These are phyloP conservation scores for Euleptes europaea DNA, from an alignment of 2,113 vertebrate genomes.

Conservation along the genomic window DNA sequence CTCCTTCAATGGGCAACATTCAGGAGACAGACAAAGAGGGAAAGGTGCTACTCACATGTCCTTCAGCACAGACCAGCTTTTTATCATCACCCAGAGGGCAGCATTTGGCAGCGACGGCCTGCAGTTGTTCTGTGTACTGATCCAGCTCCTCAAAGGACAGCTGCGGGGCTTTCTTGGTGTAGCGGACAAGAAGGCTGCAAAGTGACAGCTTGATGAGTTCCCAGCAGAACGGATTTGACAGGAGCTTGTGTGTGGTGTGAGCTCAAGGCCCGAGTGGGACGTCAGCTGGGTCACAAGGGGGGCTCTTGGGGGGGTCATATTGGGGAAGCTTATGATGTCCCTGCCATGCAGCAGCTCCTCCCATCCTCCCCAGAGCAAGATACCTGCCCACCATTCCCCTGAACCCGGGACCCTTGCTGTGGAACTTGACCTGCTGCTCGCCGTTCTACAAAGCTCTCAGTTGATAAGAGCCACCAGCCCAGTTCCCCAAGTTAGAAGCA, in stretches of 20 bases:
- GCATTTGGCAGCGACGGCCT: neutral
- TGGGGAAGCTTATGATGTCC: too few relatives aligned
- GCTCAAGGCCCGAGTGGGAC: neutral
- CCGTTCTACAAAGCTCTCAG: too few relatives aligned
- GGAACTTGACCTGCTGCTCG: neutral
- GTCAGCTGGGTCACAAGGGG: neutral
- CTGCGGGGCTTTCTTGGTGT: conserved; percentile 27
- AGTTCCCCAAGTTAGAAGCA: neutral
- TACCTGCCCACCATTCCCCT: too few relatives aligned
- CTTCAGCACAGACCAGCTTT: neutral
- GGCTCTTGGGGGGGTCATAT: too few relatives aligned
- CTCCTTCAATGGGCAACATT: too few relatives aligned
- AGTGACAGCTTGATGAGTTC: neutral
- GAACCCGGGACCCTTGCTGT: too few relatives aligned
- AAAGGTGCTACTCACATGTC: neutral
- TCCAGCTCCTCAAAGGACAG: neutral
- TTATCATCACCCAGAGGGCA: neutral
- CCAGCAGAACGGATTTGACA: neutral
- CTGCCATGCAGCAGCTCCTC: too few relatives aligned
- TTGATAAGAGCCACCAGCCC: neutral
- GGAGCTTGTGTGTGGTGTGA: too few relatives aligned
- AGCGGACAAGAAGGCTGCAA: conserved; percentile 42
- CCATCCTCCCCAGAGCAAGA: too few relatives aligned
- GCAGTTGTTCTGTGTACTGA: neutral
- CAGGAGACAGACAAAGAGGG: neutral